phyloP scores from a whole-genome alignment of 2,888 invertebrate genomes.

The Stegophylla sp. region DNA sequence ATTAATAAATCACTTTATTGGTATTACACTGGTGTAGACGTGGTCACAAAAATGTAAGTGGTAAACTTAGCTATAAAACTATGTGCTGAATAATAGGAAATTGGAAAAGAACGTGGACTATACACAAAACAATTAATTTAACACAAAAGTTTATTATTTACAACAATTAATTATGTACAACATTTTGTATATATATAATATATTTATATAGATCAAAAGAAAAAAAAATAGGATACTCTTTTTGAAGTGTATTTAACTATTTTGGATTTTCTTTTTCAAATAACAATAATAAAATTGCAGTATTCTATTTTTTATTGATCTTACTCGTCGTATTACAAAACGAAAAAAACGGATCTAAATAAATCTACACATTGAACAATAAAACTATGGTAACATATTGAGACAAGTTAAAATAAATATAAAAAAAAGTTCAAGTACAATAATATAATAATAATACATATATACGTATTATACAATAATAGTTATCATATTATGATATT shows the following conservation, averaged over 20 bases:
- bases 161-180: conserved; percentile 50
- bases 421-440: conserved; percentile 49
- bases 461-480: too few species aligned
- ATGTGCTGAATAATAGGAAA: too few species aligned
- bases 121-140: conserved; percentile 11
- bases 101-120: not conserved
- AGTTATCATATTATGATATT: conserved; percentile 6
- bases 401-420: conserved; percentile 56
- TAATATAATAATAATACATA: conserved; percentile 9
- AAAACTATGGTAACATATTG: conserved; percentile 56
- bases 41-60: too few species aligned
- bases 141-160: conserved; percentile 53
- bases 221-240: conserved; percentile 52
- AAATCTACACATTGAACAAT: conserved; percentile 51
- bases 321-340: too few species aligned
- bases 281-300: too few species aligned
- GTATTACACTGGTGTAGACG: too few species aligned
- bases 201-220: conserved; percentile 17
- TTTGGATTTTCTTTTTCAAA: conserved; percentile 30
- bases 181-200: conserved; percentile 7
- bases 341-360: conserved; percentile 43
- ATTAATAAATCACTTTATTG: too few species aligned
- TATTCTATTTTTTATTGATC: too few species aligned
- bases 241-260: conserved; percentile 37
- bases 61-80: too few species aligned